These are phyloP conservation scores for Desoria tigrina DNA, from an alignment of 2,888 invertebrate genomes.

Conservation along the genomic window DNA sequence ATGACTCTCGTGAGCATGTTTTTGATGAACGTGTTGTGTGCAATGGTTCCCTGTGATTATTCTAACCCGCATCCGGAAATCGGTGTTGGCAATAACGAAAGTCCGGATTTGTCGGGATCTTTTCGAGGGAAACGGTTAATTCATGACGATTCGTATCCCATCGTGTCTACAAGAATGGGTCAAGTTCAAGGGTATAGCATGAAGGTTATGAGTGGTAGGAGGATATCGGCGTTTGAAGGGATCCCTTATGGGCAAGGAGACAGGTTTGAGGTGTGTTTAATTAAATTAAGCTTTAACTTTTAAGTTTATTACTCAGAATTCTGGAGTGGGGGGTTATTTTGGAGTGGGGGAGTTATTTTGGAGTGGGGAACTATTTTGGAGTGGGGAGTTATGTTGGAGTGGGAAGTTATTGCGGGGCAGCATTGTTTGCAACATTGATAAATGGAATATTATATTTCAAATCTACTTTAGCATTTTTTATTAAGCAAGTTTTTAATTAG, in stretches of 20 bases:
- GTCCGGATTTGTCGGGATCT: background rate
- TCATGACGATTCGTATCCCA: conserved; percentile 18
- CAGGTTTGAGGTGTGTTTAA: conserved; percentile 43
- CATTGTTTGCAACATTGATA: too few species aligned
- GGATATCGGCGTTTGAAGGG: conserved; percentile 29
- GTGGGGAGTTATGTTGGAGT: background rate
- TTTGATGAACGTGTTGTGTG: conserved; percentile 24
- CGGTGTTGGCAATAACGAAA: background rate
- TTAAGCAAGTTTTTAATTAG: background rate
- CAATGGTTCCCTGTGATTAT: conserved; percentile 30
- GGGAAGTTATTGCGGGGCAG: background rate
- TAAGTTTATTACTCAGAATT: too few species aligned
- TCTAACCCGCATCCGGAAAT: conserved; percentile 19
- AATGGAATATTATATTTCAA: background rate
- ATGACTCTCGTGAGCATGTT: conserved; percentile 22
- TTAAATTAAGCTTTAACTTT: background rate
- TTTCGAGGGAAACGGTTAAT: conserved; percentile 22
- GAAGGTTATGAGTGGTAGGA: conserved; percentile 25
- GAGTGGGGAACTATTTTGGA: too few species aligned
- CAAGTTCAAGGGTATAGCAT: conserved; percentile 21
- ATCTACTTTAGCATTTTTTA: background rate
- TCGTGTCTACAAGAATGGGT: conserved; percentile 9
- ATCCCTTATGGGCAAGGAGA: conserved; percentile 18
- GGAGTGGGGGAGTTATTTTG: too few species aligned
- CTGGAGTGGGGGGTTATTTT: too few species aligned